Conservation (phyloP, 2,113 vertebrate genomes). For the Origma solitaria region DNA sequence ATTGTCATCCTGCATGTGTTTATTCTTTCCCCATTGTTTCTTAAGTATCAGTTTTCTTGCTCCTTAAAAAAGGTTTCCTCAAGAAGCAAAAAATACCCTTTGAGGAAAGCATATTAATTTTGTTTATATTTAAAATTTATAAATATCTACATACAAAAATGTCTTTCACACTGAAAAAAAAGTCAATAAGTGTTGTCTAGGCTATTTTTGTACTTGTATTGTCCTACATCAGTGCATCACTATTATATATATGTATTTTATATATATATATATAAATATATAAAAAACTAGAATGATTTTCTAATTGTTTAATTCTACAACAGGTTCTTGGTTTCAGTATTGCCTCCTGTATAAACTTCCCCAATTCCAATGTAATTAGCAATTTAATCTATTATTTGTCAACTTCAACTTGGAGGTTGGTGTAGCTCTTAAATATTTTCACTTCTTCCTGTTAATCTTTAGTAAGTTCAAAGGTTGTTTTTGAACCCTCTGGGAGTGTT, state of each 20-base stretch:
- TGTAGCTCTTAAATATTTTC: neutral
- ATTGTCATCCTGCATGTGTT: neutral
- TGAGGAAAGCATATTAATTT: neutral
- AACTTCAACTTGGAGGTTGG: neutral
- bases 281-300: neutral
- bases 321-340: neutral
- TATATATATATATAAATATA: too few species aligned
- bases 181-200: neutral
- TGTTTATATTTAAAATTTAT: neutral
- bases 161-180: neutral
- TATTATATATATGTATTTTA: neutral
- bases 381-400: neutral
- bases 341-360: neutral
- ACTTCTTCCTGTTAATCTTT: neutral
- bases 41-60: neutral
- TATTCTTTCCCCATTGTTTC: neutral
- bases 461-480: neutral
- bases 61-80: neutral
- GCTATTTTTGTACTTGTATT: neutral
- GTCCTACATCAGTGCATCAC: neutral
- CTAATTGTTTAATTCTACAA: neutral
- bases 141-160: neutral
- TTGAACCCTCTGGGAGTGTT: neutral
- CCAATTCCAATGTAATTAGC: neutral
- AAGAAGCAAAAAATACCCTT: neutral